Percentiles rank a stretch among this genome's conserved stretches.
These are phyloP conservation scores for Falco punctatus DNA, from an alignment of 2,113 vertebrate species.

Conservation along the genomic window DNA sequence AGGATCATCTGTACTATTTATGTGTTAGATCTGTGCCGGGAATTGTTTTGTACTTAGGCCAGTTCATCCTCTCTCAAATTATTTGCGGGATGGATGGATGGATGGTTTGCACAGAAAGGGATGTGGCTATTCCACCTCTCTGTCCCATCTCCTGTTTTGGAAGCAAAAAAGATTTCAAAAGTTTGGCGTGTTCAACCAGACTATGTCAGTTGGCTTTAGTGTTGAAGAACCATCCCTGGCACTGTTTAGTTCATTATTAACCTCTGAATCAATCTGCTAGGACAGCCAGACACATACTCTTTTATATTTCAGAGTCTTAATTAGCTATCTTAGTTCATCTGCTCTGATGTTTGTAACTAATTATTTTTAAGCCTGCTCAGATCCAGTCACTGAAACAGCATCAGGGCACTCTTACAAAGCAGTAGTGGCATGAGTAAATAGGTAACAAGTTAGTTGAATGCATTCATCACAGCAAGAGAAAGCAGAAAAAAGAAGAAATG, in stretches of 20 bases:
- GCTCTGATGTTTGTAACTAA: neutral
- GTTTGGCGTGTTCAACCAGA: neutral
- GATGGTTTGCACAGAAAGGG: neutral
- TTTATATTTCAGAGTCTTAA: constrained; percentile 11
- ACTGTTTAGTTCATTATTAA: neutral
- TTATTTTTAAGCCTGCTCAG: neutral
- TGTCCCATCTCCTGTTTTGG: neutral
- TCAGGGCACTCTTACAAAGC: neutral
- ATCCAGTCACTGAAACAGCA: neutral
- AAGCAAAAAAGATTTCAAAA: neutral
- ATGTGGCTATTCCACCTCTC: neutral
- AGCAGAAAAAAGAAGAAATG: neutral
- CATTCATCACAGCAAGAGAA: neutral
- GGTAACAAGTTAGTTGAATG: neutral
- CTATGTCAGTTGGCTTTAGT: neutral
- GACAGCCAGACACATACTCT: neutral
- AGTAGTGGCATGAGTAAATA: neutral
- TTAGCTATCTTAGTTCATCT: neutral
- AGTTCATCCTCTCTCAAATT: neutral
- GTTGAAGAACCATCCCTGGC: neutral
- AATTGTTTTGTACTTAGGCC: neutral
- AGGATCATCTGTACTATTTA: neutral
- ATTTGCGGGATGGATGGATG: neutral
- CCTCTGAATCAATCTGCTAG: neutral
- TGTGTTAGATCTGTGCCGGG: neutral